Evolutionary conservation across 2,888 invertebrate genomes (phyloP).

Genomic region (Heterodera filipjevi): DNA sequence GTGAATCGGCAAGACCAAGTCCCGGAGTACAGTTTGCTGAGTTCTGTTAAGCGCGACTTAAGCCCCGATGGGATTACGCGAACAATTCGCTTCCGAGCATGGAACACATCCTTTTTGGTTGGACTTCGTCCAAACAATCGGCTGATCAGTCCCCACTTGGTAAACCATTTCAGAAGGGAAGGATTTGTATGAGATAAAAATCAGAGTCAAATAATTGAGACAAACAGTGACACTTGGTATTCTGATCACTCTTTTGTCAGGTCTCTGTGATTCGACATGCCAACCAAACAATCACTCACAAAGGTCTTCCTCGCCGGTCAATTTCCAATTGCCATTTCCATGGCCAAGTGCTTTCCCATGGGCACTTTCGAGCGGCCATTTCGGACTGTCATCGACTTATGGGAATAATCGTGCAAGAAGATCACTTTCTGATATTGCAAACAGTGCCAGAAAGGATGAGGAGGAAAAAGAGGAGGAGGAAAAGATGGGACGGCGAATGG

Average conservation of each 20-base stretch:
- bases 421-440: constrained; percentile 63
- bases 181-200: background rate
- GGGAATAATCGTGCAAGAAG: constrained; percentile 60
- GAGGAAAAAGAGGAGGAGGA: constrained; percentile 6
- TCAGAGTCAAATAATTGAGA: constrained; percentile 22
- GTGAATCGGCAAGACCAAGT: constrained; percentile 50
- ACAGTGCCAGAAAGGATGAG: constrained; percentile 54
- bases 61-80: constrained; percentile 37
- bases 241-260: constrained; percentile 37
- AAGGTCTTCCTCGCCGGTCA: constrained; percentile 29
- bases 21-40: constrained; percentile 49
- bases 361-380: constrained; percentile 50
- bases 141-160: constrained; percentile 55
- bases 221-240: no score
- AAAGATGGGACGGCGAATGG: background rate
- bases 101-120: constrained; percentile 56
- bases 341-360: constrained; percentile 43
- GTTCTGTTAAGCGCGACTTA: constrained; percentile 29
- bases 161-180: background rate
- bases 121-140: constrained; percentile 48
- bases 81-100: constrained; percentile 52
- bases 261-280: constrained; percentile 51
- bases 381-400: constrained; percentile 59
- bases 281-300: constrained; percentile 34
- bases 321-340: constrained; percentile 54